Base-by-base conservation (phyloP, 2,113 vertebrate genomes). In the Lepisosteus oculatus region DNA sequence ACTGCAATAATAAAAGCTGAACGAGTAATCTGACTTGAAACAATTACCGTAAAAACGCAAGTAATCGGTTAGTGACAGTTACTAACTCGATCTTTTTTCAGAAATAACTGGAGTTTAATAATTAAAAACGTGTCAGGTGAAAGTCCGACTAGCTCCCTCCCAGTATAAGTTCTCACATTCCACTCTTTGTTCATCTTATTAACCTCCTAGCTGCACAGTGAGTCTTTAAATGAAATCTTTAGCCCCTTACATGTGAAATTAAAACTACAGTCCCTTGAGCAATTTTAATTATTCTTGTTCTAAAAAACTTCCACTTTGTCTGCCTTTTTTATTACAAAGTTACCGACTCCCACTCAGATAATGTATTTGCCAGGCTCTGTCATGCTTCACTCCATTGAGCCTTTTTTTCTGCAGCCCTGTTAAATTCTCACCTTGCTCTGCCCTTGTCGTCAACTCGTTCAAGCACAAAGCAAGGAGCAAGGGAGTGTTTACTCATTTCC, bases 401-500 rank as follows among this genome's bases (percentile, higher is more conserved):
- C 87, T 84, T 85, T 51, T 91, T 91, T 92, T 93, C 87, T 82
- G 84, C 89, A 83, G 92, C 91, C 93, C 94, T 94, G 94, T 97
- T 97, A 95, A 96, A 96, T 97, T 98, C 95, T 99, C 96, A 98
- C 97, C 96, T 99, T 99, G 96, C 90, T 90, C 93, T 98, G 96
- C 96, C 97, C 97, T 98, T 99, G 97, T 97, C 97, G 98, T 95
- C 95, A 96, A 96, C 92, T 92, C 95, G 92, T 90, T 98, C 94
- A 97, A 96, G 96, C 96, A 96, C 96, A 98, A 96, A 98, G 95
- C 95, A 93, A 94, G 94, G 95, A 98, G 95, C 94, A 94, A 88
- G 93, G 95, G 96, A 98, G 95, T 98, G 97, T 98, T 99, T 99
- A 98, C 95, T 98, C 95, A 98, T 98, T 98, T 98, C 97, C 96